A percentile compares a stretch with the other conserved stretches of the same genome.
phyloP scores from a whole-genome alignment of 2,888 invertebrate genomes.

The Polyploca ridens region DNA sequence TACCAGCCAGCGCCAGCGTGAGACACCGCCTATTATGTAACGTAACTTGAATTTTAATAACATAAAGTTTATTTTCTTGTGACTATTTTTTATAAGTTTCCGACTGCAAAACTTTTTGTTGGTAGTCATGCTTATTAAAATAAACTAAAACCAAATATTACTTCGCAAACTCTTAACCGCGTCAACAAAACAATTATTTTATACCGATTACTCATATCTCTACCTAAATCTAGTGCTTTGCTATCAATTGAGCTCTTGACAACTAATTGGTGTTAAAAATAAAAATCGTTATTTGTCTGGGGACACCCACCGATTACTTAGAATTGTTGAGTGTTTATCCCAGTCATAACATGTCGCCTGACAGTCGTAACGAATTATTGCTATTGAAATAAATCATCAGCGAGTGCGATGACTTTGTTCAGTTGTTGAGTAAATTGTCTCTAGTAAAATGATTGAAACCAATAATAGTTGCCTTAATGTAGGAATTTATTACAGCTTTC shows the following conservation, averaged over 20 bases:
- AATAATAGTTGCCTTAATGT: too few relatives aligned
- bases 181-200: background rate
- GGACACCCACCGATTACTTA: background rate
- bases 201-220: background rate
- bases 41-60: background rate
- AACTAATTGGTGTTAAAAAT: background rate
- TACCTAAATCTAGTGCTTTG: background rate
- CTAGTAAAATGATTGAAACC: background rate
- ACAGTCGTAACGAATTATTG: background rate
- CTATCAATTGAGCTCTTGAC: background rate
- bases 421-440: background rate
- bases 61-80: background rate
- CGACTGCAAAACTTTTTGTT: background rate
- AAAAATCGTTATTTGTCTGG: background rate
- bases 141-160: too few relatives aligned
- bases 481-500: too few relatives aligned
- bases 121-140: too few relatives aligned
- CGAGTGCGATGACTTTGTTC: conserved; percentile 5
- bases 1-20: background rate
- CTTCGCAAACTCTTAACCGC: background rate
- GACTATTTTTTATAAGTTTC: background rate
- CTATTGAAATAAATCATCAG: background rate
- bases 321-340: background rate
- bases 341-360: conserved; percentile 7
- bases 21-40: background rate